phyloP scores from a whole-genome alignment of 2,797 vertebrate species.

The Diplodus puntazzo region DNA sequence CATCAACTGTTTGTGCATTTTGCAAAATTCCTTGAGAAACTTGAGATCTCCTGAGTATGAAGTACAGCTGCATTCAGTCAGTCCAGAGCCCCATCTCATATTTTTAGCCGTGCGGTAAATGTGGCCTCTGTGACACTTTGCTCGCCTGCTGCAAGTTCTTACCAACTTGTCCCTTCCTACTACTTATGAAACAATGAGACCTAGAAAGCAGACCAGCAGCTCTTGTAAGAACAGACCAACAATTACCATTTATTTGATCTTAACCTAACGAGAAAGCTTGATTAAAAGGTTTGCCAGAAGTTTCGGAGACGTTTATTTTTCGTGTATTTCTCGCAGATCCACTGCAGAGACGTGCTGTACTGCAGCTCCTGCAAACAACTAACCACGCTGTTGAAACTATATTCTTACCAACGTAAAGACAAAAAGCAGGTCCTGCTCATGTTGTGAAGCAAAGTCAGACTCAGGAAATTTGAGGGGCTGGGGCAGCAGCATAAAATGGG shows the following conservation, averaged over 20 bases:
- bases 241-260: constrained; percentile 4
- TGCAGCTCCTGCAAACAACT: too few relatives aligned
- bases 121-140: constrained; percentile 44
- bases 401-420: neutral
- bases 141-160: constrained; percentile 30
- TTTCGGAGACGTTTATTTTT: too few relatives aligned
- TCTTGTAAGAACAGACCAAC: neutral
- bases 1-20: constrained; percentile 11
- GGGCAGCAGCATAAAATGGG: too few relatives aligned
- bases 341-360: neutral
- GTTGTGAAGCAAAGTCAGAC: neutral
- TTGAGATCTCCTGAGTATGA: constrained; percentile 38
- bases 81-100: constrained; percentile 43
- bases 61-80: constrained; percentile 45
- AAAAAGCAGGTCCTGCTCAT: neutral
- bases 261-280: neutral
- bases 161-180: constrained; percentile 28
- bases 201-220: constrained; percentile 7
- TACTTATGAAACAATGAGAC: constrained; percentile 35
- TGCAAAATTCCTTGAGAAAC: constrained; percentile 34
- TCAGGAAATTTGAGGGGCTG: too few relatives aligned
- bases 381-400: neutral
- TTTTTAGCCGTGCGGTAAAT: constrained; percentile 50
- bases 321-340: neutral
- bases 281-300: neutral